Base-by-base conservation (phyloP, 2,797 vertebrate species). In the Siniperca undulata region DNA sequence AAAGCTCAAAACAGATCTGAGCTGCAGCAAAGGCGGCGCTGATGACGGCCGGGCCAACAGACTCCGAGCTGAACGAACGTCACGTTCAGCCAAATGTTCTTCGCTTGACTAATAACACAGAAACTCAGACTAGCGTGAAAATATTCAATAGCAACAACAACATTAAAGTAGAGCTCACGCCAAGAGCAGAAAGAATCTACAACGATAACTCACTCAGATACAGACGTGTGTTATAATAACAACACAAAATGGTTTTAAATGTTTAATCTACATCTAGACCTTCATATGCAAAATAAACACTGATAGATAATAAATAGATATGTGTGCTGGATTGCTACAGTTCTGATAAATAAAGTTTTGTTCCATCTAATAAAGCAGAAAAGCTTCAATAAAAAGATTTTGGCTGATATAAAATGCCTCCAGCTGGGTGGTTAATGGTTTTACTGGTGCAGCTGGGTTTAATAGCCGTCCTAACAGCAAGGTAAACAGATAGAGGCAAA, bases 371-470 rank as follows among this genome's bases (percentile, higher is more conserved):
- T 71, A 56, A 75, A 74, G 44, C 58, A 58, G 59, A 42, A 52
- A 70, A 48, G 50, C 20, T 65, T 22, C 19, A 46, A 60, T 75
- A 67, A 65, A 76, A 36, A 44, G 52, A 70, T 62, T 58, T 60
- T 19, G 46, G 48, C 50, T 76, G 17, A 1, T 0, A 36, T 70
- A 38, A 72, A 69, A 38, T 0, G 69, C 6, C 20, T 66, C 77
- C 84, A 80, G 67, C 81, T 83, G 77, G 69, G 30, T 2, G 46
- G 13, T 74, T 70, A 66, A 70, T 61, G 80, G 80, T 70, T 80
- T 72, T 6, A 83, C 73, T 70, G 73, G 62, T 59, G 68, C 52
- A 68, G 84, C 42, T 22, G 42, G 46, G 3, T 60, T 82, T 77
- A 77, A 82, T 27, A 13, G 74, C 44, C 67, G 14, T 56, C 50